These are phyloP conservation scores for Leptinotarsa haldemani DNA, from an alignment of 2,888 invertebrate genomes.

Conservation along the genomic window DNA sequence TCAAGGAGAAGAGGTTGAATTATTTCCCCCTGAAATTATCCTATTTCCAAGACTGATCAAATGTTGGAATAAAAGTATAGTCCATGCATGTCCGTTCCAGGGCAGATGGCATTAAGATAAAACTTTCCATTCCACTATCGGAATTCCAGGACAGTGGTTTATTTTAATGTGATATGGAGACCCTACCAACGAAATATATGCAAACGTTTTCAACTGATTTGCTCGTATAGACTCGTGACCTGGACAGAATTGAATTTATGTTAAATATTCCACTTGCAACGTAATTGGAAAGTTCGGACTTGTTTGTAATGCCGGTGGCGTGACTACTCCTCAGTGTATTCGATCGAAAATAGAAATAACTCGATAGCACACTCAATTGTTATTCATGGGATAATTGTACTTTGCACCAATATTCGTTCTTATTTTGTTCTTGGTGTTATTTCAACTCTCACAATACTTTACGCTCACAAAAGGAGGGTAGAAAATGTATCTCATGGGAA, in stretches of 20 bases:
- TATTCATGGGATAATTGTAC: neutral
- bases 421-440: too few relatives aligned
- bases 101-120: slow-evolving; percentile 23
- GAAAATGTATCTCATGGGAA: too few relatives aligned
- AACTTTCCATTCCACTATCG: slow-evolving; percentile 31
- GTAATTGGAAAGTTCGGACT: neutral
- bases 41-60: too few relatives aligned
- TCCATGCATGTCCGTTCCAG: too few relatives aligned
- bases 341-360: slow-evolving; percentile 1
- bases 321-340: neutral
- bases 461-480: too few relatives aligned
- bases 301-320: slow-evolving; percentile 1
- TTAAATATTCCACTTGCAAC: slow-evolving; percentile 18
- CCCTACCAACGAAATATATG: slow-evolving; percentile 29
- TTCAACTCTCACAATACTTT: too few relatives aligned
- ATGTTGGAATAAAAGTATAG: too few relatives aligned
- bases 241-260: slow-evolving; percentile 36
- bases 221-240: slow-evolving; percentile 32
- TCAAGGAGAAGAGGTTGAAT: too few relatives aligned
- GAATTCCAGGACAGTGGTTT: slow-evolving; percentile 30
- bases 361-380: neutral
- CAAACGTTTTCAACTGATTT: slow-evolving; percentile 39
- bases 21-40: too few relatives aligned
- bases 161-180: slow-evolving; percentile 24
- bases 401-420: neutral